Conservation (phyloP, 2,888 invertebrate genomes). For the Agonopterix heracliana region DNA sequence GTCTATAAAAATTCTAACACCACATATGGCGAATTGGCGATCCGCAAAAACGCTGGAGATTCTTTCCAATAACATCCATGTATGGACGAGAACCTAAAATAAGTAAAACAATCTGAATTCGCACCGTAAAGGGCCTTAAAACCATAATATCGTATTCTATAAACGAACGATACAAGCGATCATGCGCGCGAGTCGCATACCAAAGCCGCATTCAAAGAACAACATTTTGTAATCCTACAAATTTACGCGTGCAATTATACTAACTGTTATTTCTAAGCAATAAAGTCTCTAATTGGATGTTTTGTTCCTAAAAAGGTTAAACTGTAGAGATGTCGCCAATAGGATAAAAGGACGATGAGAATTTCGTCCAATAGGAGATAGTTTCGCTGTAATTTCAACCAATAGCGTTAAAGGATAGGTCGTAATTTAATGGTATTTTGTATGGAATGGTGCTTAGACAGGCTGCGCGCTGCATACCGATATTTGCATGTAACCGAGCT, state of each 20-base stretch:
- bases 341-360: conserved; percentile 21
- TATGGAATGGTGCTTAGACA: conserved; percentile 26
- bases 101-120: conserved; percentile 56
- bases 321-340: conserved; percentile 28
- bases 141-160: conserved; percentile 46
- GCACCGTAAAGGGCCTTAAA: conserved; percentile 45
- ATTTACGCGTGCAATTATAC: conserved; percentile 21
- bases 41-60: background rate
- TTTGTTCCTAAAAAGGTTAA: background rate
- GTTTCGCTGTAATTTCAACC: conserved; percentile 15
- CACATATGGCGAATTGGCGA: background rate
- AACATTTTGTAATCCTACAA: conserved; percentile 29
- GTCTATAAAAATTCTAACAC: too few species aligned
- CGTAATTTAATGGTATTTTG: conserved; percentile 26
- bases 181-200: conserved; percentile 32
- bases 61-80: background rate
- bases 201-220: conserved; percentile 26
- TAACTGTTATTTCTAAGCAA: conserved; percentile 25
- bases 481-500: conserved; percentile 38
- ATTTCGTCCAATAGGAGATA: conserved; percentile 31
- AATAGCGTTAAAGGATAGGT: conserved; percentile 22
- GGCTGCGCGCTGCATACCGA: conserved; percentile 35
- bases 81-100: conserved; percentile 25
- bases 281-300: conserved; percentile 22
- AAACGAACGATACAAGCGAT: conserved; percentile 29